Base-by-base conservation (phyloP, 2,888 invertebrate species). In the Trichogramma evanescens region DNA sequence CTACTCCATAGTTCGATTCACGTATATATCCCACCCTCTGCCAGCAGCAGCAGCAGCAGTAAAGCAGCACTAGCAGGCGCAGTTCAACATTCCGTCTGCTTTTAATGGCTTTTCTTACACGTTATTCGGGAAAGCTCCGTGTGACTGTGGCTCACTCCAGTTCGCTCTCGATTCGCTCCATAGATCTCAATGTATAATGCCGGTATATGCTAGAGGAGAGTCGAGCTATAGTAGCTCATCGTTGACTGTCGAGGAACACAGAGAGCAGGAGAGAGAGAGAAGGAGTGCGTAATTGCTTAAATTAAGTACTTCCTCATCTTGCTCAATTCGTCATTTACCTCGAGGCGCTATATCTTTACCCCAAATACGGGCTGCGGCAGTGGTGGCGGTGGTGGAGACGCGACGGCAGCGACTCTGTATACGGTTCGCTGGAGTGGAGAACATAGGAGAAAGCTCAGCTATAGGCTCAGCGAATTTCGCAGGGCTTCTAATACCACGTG, bases 291-390 rank as follows among this genome's bases (percentile, higher is more conserved):
- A 66, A 68, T 67, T 66, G 64, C 63, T 63, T 62, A 62, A 68
- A 68, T 68, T 66, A 66, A 67, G 62, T 64, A 66, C 67, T 67
- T 67, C 67, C 68, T 66, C 64, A 64, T 66, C 66, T 66, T 64
- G 61, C 66, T 64, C 61, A 63, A 65, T 65, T 67, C 62, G 64
- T 66, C 66, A 66, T 65, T 63, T 64, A 61, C 54, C 64, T 62
- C 62, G 62, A 53, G 62, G 65, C 65, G 51, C 63, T 63, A 45
- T 51, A 26, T 26, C 26, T 26, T 26, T 26, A 26, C 26, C 26
- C 26, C 26, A 26, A 26, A 26, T 26, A 26, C 26, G 26, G 26
- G 26, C 26, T 26, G 2, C 26, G 26, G 26, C 26, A 26, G 26
- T 26, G 26, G 26, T 26, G 26, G 26, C 3, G 26, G 26, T 3